Base-by-base conservation (phyloP, 2,888 invertebrate species). In the Blomia tropicalis region DNA sequence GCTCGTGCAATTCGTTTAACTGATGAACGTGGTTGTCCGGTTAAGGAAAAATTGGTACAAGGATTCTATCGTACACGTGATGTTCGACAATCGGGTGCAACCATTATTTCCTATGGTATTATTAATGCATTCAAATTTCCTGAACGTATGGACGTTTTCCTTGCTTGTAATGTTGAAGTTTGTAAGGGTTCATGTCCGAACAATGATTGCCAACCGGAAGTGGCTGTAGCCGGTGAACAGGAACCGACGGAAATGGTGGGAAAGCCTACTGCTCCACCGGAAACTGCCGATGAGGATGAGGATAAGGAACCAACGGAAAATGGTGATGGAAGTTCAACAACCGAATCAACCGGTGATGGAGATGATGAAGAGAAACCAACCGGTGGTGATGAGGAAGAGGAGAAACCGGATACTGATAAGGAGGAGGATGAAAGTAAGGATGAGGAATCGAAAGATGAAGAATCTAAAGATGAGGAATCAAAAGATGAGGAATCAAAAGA, bases 161-260 rank as follows among this genome's bases (percentile, higher is more conserved):
- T 84, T 1, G 83, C 82, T 19, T 84, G 84, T 72, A 84, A 83
- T 69, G 81, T 84, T 66, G 83, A 83, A 77, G 82, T 82, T 74
- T 73, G 70, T 64, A 70, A 71, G 64, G 67, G 66, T 32, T 64
- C 63, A 14, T 70, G 70, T 60, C 25, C 29, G 31, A 53, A 27
- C 4, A 67, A 62, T 44, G 58, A 17, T 31, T 66, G 66, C 32
- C 65, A 58, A 22, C 36, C 60, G 2, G 51, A 44, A 30, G 36
- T 56, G 2, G 36, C 51, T 4, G 22, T 58, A 14, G 59, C 59
- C n/a, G 59, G 59, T 5, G 11, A 19, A n/a, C 43, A 27, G 2
- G 59, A 51, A 2, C 1, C 27, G 14, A 2, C 31, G 22, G 59
- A 43, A 14, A 14, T n/a, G 5, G 23, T 17, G 7, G 41, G 25